Evolutionary conservation across 1,140 invertebrate genomes (phyloP).

Genomic region (Pentalonia nigronervosa): DNA sequence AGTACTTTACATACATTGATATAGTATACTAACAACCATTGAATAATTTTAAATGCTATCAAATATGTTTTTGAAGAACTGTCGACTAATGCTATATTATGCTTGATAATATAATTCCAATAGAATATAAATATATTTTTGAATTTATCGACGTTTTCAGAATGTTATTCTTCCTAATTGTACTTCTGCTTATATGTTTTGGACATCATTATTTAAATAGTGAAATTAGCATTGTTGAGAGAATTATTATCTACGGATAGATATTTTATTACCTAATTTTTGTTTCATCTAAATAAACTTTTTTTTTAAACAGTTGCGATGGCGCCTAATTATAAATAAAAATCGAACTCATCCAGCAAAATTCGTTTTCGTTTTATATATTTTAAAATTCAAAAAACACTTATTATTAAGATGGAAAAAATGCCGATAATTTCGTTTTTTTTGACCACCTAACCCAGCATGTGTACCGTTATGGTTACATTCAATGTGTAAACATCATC

Average conservation of each 20-base stretch:
- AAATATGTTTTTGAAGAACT: not conserved
- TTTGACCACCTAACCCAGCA: too few species aligned
- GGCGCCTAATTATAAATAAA: not conserved
- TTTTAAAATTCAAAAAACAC: not conserved
- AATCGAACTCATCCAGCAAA: not conserved
- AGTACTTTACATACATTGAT: not conserved
- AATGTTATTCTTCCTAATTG: not conserved
- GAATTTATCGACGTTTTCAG: not conserved
- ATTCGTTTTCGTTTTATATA: not conserved
- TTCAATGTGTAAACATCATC: too few species aligned
- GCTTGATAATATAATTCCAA: not conserved
- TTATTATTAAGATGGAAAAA: not conserved
- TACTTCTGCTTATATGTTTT: not conserved
- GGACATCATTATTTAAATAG: not conserved
- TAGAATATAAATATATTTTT: not conserved
- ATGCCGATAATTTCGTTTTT: not conserved
- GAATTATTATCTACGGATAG: too few species aligned
- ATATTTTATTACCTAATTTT: not conserved
- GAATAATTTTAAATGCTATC: not conserved
- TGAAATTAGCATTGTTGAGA: not conserved
- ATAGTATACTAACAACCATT: not conserved
- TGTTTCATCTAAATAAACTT: not conserved
- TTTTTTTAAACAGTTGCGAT: not conserved
- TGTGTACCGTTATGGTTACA: too few species aligned
- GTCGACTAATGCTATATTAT: not conserved